These are phyloP conservation scores for Threskiornis aethiopicus DNA, from an alignment of 2,797 vertebrate species.

Conservation along the genomic window DNA sequence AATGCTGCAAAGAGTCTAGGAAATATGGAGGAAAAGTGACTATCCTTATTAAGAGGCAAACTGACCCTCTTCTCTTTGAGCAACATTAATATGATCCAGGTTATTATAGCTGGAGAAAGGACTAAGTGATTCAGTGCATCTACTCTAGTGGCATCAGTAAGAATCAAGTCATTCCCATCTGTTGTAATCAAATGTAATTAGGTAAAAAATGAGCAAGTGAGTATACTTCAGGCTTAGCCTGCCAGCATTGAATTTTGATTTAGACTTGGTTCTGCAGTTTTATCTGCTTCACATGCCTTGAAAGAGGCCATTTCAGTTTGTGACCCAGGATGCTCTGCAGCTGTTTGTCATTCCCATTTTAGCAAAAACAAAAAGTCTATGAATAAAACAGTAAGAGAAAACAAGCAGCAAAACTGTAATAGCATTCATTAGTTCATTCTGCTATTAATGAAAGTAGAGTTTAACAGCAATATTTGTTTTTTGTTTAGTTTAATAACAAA, in stretches of 20 bases:
- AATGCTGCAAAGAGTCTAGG: not conserved
- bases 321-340: not conserved
- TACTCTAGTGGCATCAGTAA: not conserved
- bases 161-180: not conserved
- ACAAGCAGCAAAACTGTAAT: not conserved
- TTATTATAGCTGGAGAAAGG: not conserved
- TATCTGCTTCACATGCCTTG: not conserved
- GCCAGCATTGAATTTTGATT: not conserved
- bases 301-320: not conserved
- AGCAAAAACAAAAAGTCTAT: not conserved
- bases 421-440: too few species aligned
- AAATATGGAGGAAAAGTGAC: not conserved
- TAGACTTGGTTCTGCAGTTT: not conserved
- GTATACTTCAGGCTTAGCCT: not conserved
- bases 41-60: not conserved
- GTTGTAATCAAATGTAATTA: not conserved
- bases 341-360: not conserved
- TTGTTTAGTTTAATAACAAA: not conserved
- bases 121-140: not conserved
- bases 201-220: not conserved
- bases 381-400: not conserved
- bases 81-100: not conserved
- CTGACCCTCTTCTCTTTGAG: not conserved
- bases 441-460: too few species aligned
- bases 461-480: too few species aligned